Evolutionary conservation across 2,797 vertebrate species (phyloP), one percentile per base, ranked within the genome.

Genomic region (Crax fasciolata): DNA sequence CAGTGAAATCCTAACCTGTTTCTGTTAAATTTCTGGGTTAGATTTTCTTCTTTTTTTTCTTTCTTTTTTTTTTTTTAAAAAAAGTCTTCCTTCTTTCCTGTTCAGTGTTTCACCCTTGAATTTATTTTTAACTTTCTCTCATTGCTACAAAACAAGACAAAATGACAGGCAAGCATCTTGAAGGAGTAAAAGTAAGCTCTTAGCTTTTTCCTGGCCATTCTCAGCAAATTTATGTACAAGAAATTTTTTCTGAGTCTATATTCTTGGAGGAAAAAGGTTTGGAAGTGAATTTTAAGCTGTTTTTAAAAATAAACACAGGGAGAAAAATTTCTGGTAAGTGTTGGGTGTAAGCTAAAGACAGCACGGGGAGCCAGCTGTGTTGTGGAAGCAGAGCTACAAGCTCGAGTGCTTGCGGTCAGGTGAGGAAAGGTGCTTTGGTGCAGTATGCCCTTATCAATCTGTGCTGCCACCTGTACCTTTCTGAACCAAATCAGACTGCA

Each of bases 321-420:
- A 55, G n/a, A 38, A 61, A 55, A 20, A 5, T 27, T 58, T 2
- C 4, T 52, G 27, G 2, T 32, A 24, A 5, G 2, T 14, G 9
- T 10, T 32, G 67, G 35, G 25, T 7, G 66, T 2, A 41, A 75
- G 43, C 46, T 65, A 7, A 68, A 35, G 24, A 3, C 35, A 13
- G 8, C 15, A 28, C 3, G 2, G 18, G 38, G 9, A 71, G 1
- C 3, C 5, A 38, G 15, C 3, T 1, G 8, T 4, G 41, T 2
- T 57, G 21, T 5, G n/a, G 54, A 18, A 43, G n/a, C 39, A 13
- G 38, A 59, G 35, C 21, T 7, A 62, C 17, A 23, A 2, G 4
- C 32, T 11, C 11, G 6, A 27, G 44, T 3, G 7, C 39, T 27
- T 17, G 12, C 1, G 4, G 13, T 25, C 32, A 48, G 32, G 17